Evolutionary conservation across 2,888 invertebrate genomes (phyloP).

Genomic region (Mechanitis messenoides): DNA sequence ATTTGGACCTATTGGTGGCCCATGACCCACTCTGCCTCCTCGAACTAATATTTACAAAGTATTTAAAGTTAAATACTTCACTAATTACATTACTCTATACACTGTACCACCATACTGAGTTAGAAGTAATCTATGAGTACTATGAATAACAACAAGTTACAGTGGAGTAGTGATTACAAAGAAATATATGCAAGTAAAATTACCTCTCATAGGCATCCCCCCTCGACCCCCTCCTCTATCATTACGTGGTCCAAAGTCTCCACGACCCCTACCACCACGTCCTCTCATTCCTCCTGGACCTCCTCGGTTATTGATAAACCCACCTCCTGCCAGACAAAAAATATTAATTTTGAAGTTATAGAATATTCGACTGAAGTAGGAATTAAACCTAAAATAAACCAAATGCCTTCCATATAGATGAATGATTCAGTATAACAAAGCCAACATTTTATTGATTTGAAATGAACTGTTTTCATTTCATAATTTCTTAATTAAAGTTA

Average conservation of each 20-base stretch:
- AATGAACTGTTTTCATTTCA: no score
- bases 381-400: no score
- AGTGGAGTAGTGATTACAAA: background rate
- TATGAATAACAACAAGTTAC: no score
- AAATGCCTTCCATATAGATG: no score
- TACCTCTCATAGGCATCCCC: conserved; percentile 70
- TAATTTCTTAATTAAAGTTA: no score
- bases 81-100: no score
- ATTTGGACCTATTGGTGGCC: conserved; percentile 39
- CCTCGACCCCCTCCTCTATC: conserved; percentile 61
- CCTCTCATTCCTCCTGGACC: conserved; percentile 66
- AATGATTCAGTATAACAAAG: no score
- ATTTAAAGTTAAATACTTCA: no score
- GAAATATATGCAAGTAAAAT: background rate
- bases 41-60: conserved; percentile 35
- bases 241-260: conserved; percentile 61
- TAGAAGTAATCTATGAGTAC: no score
- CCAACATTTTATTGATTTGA: no score
- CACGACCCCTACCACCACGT: conserved; percentile 62
- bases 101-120: no score
- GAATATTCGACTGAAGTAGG: background rate
- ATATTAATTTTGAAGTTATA: background rate
- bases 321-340: conserved; percentile 40
- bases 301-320: conserved; percentile 62
- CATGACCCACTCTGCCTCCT: conserved; percentile 47